Conservation (phyloP, 2,797 vertebrate species). For the Linurgus olivaceus region DNA sequence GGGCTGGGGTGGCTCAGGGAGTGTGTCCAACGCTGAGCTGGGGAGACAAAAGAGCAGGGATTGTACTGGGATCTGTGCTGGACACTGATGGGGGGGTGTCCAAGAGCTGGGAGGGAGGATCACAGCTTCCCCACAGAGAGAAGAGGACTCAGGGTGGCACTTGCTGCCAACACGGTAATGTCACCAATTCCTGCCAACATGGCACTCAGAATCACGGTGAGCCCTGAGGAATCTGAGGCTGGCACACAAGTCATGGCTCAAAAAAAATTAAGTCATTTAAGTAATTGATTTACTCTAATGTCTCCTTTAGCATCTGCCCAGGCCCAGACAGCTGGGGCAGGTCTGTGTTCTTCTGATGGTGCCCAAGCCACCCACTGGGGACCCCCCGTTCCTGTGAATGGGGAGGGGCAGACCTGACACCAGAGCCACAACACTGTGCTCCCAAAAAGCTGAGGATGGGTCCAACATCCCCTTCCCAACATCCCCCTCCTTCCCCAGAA, state of each 20-base stretch:
- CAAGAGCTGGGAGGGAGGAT: neutral
- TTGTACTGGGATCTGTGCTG: neutral
- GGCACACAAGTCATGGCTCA: neutral
- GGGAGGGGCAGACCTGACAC: neutral
- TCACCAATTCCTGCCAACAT: neutral
- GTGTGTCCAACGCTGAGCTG: neutral
- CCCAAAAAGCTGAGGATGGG: fast-evolving
- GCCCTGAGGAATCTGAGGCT: neutral
- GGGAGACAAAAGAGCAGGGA: neutral
- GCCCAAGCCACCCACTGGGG: neutral
- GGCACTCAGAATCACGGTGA: fast-evolving
- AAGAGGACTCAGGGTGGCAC: neutral
- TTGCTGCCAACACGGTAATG: fast-evolving
- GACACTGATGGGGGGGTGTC: fast-evolving
- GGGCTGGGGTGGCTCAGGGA: neutral
- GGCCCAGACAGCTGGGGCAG: neutral
- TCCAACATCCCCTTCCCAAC: neutral
- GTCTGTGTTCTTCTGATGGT: neutral
- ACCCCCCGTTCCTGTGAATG: fast-evolving
- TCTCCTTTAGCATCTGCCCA: neutral
- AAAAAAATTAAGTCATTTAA: neutral
- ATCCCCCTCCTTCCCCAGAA: neutral
- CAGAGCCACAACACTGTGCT: neutral
- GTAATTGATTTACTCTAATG: neutral
- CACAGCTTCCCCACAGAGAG: fast-evolving